These are phyloP conservation scores for Gobionotothen gibberifrons DNA, from an alignment of 2,797 vertebrate genomes.

Conservation along the genomic window DNA sequence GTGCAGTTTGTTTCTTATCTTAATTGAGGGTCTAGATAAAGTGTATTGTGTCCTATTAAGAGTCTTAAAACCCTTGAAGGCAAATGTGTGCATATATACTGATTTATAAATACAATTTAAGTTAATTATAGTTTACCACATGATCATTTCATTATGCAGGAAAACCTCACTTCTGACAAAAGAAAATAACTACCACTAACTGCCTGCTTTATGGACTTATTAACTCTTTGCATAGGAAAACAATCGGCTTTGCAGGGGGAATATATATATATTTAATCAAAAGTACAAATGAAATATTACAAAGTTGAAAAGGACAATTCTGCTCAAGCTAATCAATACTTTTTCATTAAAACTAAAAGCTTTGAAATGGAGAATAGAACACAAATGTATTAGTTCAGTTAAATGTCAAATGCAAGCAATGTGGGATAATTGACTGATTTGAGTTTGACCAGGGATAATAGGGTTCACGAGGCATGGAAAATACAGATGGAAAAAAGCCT, in stretches of 20 bases:
- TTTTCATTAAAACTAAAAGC: conserved; percentile 1
- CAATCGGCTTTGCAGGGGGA: background rate
- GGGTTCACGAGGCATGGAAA: conserved; percentile 45
- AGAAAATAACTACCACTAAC: background rate
- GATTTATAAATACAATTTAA: background rate
- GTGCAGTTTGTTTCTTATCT: background rate
- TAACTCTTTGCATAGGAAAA: background rate
- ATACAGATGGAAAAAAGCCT: conserved; percentile 37
- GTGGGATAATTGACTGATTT: conserved; percentile 25
- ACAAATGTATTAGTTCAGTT: conserved; percentile 1
- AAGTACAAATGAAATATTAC: background rate
- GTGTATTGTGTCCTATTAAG: background rate
- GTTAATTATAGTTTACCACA: background rate
- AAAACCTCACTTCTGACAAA: background rate
- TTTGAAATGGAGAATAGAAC: background rate
- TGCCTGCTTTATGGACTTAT: background rate
- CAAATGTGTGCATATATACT: background rate
- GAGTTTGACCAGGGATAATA: conserved; percentile 37
- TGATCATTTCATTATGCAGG: background rate
- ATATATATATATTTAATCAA: background rate
- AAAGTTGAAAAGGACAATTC: background rate
- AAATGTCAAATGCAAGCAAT: conserved; percentile 32
- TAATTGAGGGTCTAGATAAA: background rate
- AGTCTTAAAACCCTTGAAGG: background rate
- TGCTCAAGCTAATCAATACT: conserved; percentile 14